Percentiles rank a stretch among this genome's conserved stretches.
Evolutionary conservation across 92 coral and sea anemone genomes (phyloP).

Genomic region (Virgularia gustaviana): DNA sequence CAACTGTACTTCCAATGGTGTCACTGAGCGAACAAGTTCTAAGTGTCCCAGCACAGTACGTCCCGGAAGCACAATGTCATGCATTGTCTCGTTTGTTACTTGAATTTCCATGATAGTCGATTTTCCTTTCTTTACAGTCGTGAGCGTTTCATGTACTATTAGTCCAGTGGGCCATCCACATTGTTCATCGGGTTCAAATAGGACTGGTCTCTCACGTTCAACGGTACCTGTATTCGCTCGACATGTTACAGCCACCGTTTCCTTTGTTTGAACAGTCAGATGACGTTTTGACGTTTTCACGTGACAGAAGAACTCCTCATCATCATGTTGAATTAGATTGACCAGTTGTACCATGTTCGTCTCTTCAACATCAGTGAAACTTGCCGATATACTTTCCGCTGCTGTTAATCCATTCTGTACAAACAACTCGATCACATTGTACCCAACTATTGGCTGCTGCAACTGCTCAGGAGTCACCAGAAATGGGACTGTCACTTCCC

Average conservation of each 20-base stretch:
- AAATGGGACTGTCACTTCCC: conserved; percentile 57
- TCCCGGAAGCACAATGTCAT: conserved; percentile 12
- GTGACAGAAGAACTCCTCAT: conserved; percentile 3
- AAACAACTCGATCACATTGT: conserved; percentile 63
- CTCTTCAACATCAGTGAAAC: neutral
- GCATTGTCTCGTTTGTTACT: neutral
- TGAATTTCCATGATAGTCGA: neutral
- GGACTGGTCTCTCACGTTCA: conserved; percentile 1
- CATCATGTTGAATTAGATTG: neutral
- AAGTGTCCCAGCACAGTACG: conserved; percentile 7
- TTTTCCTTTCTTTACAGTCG: conserved; percentile 1
- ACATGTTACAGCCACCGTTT: conserved; percentile 13
- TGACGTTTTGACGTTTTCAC: neutral
- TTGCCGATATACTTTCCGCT: neutral
- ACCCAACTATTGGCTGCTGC: conserved; percentile 66
- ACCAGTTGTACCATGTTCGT: neutral
- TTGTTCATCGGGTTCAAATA: conserved; percentile 34
- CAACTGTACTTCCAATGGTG: conserved; percentile 4
- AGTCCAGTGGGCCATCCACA: conserved; percentile 20
- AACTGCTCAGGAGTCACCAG: conserved; percentile 55
- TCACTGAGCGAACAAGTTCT: conserved; percentile 12
- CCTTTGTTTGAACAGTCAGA: neutral
- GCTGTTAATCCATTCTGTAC: conserved; percentile 39
- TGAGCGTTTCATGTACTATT: conserved; percentile 2
- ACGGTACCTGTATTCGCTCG: conserved; percentile 25